phyloP scores from a whole-genome alignment of 2,888 invertebrate genomes.

The Tachystola acroxantha region DNA sequence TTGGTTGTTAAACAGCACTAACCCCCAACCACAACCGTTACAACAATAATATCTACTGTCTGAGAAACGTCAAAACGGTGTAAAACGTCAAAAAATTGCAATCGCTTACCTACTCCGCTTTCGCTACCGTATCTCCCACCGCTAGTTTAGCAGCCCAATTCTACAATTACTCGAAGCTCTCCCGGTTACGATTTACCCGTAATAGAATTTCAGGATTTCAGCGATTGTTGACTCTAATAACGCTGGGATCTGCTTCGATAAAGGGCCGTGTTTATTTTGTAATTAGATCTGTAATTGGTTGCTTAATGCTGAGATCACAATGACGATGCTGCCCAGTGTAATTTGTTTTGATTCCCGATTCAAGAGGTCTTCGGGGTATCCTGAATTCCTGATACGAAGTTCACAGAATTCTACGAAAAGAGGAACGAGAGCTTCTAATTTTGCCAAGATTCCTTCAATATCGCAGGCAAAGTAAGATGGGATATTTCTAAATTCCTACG shows the following conservation, averaged over 20 bases:
- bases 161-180: slow-evolving; percentile 7
- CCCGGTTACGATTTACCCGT: slow-evolving; percentile 19
- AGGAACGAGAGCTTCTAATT: too few relatives aligned
- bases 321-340: slow-evolving; percentile 3
- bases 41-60: too few relatives aligned
- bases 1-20: too few relatives aligned
- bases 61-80: too few relatives aligned
- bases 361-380: background rate
- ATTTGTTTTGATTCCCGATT: slow-evolving; percentile 9
- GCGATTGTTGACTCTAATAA: slow-evolving; percentile 28
- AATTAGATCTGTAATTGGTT: slow-evolving; percentile 25
- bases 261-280: slow-evolving; percentile 23
- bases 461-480: too few relatives aligned
- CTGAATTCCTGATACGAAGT: background rate
- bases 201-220: slow-evolving; percentile 29
- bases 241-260: slow-evolving; percentile 19
- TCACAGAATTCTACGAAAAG: background rate
- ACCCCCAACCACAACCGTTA: too few relatives aligned
- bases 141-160: slow-evolving; percentile 3
- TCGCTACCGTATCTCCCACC: background rate
- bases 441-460: too few relatives aligned
- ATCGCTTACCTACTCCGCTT: too few relatives aligned
- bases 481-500: too few relatives aligned
- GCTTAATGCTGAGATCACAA: slow-evolving; percentile 13
- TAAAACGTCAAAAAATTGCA: too few relatives aligned